Evolutionary conservation across 2,888 invertebrate species (phyloP).

Genomic region (Scrobipalpa costella): DNA sequence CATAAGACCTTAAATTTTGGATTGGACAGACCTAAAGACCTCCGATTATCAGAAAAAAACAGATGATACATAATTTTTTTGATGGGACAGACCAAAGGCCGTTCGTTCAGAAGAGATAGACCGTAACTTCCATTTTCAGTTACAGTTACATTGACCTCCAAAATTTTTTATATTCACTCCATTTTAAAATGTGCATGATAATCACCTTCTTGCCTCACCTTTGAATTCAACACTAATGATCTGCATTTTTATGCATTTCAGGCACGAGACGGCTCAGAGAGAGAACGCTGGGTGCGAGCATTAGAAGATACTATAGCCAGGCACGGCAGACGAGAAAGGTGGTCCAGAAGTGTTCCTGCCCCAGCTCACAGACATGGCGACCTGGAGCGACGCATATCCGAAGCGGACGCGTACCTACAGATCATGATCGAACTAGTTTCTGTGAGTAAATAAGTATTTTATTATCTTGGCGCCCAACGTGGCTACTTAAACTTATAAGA

Average conservation of each 20-base stretch:
- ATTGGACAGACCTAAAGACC: no score
- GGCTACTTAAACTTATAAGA: no score
- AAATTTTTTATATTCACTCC: no score
- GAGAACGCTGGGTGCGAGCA: slow-evolving; percentile 97
- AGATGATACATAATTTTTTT: no score
- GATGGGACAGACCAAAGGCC: no score
- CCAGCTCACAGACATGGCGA: slow-evolving; percentile 77
- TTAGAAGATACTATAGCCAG: slow-evolving; percentile 96
- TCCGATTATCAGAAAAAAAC: no score
- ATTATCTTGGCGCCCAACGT: neutral
- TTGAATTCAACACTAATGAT: neutral
- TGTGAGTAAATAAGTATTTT: slow-evolving; percentile 65
- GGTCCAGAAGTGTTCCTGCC: slow-evolving; percentile 70
- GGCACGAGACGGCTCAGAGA: slow-evolving; percentile 96
- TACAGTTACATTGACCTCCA: no score
- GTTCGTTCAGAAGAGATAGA: no score
- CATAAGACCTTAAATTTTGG: no score
- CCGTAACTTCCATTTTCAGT: no score
- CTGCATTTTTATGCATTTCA: slow-evolving; percentile 68
- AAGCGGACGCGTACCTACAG: slow-evolving; percentile 98
- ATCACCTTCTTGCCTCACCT: no score
- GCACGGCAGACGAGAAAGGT: slow-evolving; percentile 82
- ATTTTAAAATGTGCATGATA: no score
- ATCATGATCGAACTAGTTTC: slow-evolving; percentile 96
- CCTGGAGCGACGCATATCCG: slow-evolving; percentile 94